phyloP scores from a whole-genome alignment of 2,113 vertebrate genomes.

The Caranx melampygus region DNA sequence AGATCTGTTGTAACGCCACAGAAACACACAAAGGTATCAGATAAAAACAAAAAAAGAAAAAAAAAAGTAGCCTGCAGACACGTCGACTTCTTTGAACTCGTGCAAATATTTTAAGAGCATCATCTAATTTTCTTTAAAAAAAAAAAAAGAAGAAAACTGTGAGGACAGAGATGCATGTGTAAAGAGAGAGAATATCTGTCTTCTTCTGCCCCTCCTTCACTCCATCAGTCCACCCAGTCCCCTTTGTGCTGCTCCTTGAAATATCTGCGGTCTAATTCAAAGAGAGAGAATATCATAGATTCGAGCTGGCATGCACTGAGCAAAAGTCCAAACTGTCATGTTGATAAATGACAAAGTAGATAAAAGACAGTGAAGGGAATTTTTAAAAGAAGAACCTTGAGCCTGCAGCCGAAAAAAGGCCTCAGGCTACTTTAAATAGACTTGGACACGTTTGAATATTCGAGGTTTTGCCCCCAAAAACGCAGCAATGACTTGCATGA shows the following conservation, averaged over 20 bases:
- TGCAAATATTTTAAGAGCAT: slow-evolving; percentile 24
- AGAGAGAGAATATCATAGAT: slow-evolving; percentile 52
- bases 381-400: slow-evolving; percentile 9
- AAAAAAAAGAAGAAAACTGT: background rate
- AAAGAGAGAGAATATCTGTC: background rate
- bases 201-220: background rate
- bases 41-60: background rate
- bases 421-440: slow-evolving; percentile 30
- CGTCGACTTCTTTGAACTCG: slow-evolving; percentile 28
- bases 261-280: slow-evolving; percentile 43
- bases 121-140: slow-evolving; percentile 6
- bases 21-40: background rate
- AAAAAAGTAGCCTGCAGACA: slow-evolving; percentile 1
- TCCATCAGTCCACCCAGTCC: background rate
- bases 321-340: slow-evolving; percentile 56
- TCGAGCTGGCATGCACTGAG: slow-evolving; percentile 42
- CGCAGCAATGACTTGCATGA: slow-evolving; percentile 26
- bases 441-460: slow-evolving; percentile 44
- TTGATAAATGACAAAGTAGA: slow-evolving; percentile 55
- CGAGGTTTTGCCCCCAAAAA: slow-evolving; percentile 41
- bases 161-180: background rate
- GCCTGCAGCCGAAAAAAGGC: slow-evolving; percentile 41
- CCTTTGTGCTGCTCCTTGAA: slow-evolving; percentile 12
- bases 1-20: slow-evolving; percentile 1
- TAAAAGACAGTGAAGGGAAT: slow-evolving; percentile 40